Evolutionary conservation across 1,140 invertebrate genomes (phyloP).

Genomic region (Megathymus violae): DNA sequence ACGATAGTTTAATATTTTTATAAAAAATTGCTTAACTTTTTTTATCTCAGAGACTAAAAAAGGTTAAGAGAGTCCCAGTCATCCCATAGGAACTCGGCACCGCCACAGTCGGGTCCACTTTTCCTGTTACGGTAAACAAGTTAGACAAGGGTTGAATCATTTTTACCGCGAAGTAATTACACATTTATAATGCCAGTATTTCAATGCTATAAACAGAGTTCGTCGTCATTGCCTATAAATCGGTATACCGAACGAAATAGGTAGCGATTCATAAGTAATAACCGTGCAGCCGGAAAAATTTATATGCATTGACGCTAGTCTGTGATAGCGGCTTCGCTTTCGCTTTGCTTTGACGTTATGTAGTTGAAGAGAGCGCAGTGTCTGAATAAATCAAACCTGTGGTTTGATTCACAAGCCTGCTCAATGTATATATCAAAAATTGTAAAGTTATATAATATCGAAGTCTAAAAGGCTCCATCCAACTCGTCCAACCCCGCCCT

Average conservation of each 20-base stretch:
- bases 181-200: conserved; percentile 34
- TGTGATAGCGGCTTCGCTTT: conserved; percentile 16
- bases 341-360: conserved; percentile 8
- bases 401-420: background rate
- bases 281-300: conserved; percentile 21
- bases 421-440: too few relatives aligned
- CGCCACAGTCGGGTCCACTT: conserved; percentile 41
- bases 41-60: conserved; percentile 26
- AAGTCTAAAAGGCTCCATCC: too few relatives aligned
- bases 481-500: too few relatives aligned
- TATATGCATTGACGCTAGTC: conserved; percentile 24
- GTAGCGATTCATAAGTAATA: conserved; percentile 18
- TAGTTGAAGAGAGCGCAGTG: background rate
- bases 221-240: conserved; percentile 8
- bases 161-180: conserved; percentile 46
- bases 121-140: conserved; percentile 69
- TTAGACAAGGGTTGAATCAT: conserved; percentile 58
- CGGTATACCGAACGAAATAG: conserved; percentile 8
- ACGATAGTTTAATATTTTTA: too few relatives aligned
- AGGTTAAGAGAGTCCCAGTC: conserved; percentile 44
- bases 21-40: conserved; percentile 10
- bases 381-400: background rate
- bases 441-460: too few relatives aligned
- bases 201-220: conserved; percentile 33
- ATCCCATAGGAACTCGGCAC: conserved; percentile 49